A percentile compares a stretch with the other conserved stretches of the same genome.
These are phyloP conservation scores for Tautogolabrus adspersus DNA, from an alignment of 2,113 vertebrate species.

Conservation along the genomic window DNA sequence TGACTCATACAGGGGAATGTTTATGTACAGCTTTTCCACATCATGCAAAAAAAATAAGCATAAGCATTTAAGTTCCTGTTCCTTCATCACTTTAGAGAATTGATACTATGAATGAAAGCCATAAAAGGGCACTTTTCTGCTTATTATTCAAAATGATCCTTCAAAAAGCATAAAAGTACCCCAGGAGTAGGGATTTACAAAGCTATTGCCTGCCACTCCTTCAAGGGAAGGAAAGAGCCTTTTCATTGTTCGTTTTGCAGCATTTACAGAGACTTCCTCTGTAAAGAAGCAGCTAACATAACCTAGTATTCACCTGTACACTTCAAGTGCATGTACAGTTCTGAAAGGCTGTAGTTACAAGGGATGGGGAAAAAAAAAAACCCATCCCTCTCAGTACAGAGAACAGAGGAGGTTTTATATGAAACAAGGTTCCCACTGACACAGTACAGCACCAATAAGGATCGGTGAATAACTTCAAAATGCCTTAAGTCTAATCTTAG, in stretches of 20 bases:
- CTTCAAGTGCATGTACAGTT: constrained; percentile 6
- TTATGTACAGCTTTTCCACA: constrained; percentile 16
- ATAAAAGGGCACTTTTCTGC: constrained; percentile 62
- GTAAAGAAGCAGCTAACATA: constrained; percentile 16
- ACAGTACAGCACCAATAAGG: constrained; percentile 16
- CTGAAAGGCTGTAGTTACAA: constrained; percentile 33
- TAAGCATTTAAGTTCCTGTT: constrained; percentile 29
- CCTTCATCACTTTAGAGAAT: constrained; percentile 20
- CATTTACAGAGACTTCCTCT: constrained; percentile 27
- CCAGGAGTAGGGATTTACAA: constrained; percentile 38
- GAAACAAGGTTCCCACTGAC: constrained; percentile 21
- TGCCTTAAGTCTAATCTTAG: not conserved
- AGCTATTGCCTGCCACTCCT: constrained; percentile 42
- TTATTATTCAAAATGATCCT: constrained; percentile 76
- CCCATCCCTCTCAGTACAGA: not conserved
- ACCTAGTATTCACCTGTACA: constrained; percentile 23
- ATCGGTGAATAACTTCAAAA: constrained; percentile 2
- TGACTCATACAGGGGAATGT: constrained; percentile 22
- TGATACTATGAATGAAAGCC: constrained; percentile 50
- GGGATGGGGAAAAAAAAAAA: constrained; percentile 21
- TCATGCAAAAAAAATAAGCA: not conserved
- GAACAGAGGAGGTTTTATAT: not conserved
- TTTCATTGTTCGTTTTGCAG: constrained; percentile 62
- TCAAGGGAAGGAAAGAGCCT: constrained; percentile 38
- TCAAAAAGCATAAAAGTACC: constrained; percentile 57